phyloP scores from a whole-genome alignment of 2,888 invertebrate species.

The Cheilosia urbana region DNA sequence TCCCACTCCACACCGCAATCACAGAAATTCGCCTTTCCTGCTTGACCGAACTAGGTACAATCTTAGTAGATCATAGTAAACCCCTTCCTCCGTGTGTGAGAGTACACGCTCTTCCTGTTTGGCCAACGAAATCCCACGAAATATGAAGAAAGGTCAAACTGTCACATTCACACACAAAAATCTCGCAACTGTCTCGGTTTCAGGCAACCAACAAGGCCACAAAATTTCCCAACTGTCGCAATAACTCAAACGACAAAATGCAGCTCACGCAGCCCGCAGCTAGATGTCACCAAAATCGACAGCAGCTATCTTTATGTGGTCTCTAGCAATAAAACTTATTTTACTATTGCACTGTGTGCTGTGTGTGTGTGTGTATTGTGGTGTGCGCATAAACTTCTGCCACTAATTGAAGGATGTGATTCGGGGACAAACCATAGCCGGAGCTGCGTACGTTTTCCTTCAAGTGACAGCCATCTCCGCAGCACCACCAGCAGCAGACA shows the following conservation, averaged over 20 bases:
- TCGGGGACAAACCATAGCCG: slow-evolving; percentile 43
- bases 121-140: not conserved
- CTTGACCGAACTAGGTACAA: too few relatives aligned
- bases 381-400: slow-evolving; percentile 45
- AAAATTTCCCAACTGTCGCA: slow-evolving; percentile 65
- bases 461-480: slow-evolving; percentile 71
- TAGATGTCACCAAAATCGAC: slow-evolving; percentile 73
- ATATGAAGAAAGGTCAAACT: slow-evolving; percentile 42
- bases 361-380: not conserved
- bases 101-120: not conserved
- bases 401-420: slow-evolving; percentile 74
- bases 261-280: slow-evolving; percentile 74
- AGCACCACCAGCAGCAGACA: slow-evolving; percentile 31
- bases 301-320: slow-evolving; percentile 74
- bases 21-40: too few relatives aligned
- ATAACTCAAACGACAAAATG: slow-evolving; percentile 73
- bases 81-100: not conserved
- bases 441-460: slow-evolving; percentile 65
- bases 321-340: slow-evolving; percentile 60
- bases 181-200: slow-evolving; percentile 15
- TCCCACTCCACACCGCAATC: too few relatives aligned
- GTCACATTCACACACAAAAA: slow-evolving; percentile 24
- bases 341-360: slow-evolving; percentile 19
- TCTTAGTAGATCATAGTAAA: too few relatives aligned
- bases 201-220: slow-evolving; percentile 3